Base-by-base conservation (phyloP, 2,888 invertebrate genomes). In the Conops quadrifasciatus region DNA sequence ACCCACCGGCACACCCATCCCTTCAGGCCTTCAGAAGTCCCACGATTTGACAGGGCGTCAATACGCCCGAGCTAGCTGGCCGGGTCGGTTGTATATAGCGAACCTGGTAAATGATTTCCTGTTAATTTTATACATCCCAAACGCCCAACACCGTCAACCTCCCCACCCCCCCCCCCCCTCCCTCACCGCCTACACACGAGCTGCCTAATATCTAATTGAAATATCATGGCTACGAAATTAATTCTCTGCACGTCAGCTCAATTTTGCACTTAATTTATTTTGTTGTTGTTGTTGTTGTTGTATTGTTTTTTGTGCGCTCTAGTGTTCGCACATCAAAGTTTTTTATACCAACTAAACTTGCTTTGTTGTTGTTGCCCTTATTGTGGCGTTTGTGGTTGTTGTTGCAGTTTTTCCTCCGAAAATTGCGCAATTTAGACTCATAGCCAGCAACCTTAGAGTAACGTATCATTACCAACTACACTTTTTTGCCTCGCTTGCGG, bases 191-290 rank as follows among this genome's bases (percentile, higher is more conserved):
- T 24, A 30, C n/a, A 30, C 3, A 19, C 43, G 19, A 11, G 58
- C 4, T 5, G 3, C 5, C 3, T 58, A 15, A 24, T 11, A 19
- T 19, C 30, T 68, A 68, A 68, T 68, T 68, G 68, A 68, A 68
- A 68, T 68, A 68, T 68, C 68, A 68, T 53, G 28, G 30, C 43
- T 21, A n/a, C 30, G 80, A 82, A 83, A 82, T 82, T 83, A 82
- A 83, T 83, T 82, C 83, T 75, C 80, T 80, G 81, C 82, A 83
- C 82, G 82, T 83, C 81, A 83, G 78, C 78, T 80, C 81, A 83
- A 83, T 83, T 83, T 82, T 82, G 60, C 68, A 68, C 68, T 68
- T 62, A 51, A 68, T 68, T 60, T 67, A 43, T 58, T 67, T 53
- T 43, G 59, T 7, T 36, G 9, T 36, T 36, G 36, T 36, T 9